Conservation (phyloP, 2,113 vertebrate species). For the Monopterus albus region DNA sequence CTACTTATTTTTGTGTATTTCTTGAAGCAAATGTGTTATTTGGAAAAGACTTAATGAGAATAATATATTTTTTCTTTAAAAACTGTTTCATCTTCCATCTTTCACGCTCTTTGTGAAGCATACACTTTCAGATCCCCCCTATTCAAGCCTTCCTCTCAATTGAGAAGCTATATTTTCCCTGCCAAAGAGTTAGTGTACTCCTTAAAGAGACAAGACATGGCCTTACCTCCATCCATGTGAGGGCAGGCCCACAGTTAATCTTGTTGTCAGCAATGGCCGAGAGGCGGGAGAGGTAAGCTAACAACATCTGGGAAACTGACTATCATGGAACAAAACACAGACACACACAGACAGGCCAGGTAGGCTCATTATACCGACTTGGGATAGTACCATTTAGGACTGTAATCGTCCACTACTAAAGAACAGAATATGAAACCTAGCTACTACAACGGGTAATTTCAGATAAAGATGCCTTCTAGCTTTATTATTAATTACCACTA, state of each 20-base stretch:
- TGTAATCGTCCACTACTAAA: not conserved
- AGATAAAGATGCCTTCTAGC: not conserved
- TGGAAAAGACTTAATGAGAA: no score
- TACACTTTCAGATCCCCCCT: not conserved
- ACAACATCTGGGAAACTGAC: conserved; percentile 97
- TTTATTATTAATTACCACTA: not conserved
- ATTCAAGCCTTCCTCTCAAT: not conserved
- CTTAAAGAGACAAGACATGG: not conserved
- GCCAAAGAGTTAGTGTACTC: not conserved
- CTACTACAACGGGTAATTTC: not conserved
- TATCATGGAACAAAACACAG: conserved; percentile 64
- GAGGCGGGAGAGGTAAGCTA: conserved; percentile 95
- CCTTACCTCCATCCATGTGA: conserved; percentile 99
- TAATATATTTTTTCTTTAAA: not conserved
- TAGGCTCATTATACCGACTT: not conserved
- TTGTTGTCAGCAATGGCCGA: conserved; percentile 97
- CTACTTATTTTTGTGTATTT: no score
- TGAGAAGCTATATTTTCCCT: not conserved
- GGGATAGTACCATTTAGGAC: not conserved
- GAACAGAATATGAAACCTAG: not conserved
- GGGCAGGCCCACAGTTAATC: conserved; percentile 98
- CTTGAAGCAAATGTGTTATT: no score
- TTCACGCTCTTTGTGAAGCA: not conserved
- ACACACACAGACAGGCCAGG: not conserved
- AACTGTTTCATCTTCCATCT: not conserved